These are phyloP conservation scores for Calvadosia cruxmelitensis DNA, from an alignment of 30 jellyfish, hydroid and myxozoan species.

Conservation along the genomic window DNA sequence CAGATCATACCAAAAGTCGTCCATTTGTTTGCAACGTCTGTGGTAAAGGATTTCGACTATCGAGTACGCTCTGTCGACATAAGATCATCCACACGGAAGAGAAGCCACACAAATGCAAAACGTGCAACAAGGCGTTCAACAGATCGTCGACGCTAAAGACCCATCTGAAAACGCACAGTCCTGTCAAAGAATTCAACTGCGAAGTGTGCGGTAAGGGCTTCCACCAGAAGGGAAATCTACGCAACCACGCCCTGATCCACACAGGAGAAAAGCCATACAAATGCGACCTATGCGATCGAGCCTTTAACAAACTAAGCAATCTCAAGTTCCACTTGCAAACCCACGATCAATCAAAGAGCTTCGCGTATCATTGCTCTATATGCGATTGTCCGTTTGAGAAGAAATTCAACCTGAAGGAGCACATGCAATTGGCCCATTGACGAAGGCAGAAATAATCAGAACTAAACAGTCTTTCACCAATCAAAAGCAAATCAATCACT, in stretches of 20 bases:
- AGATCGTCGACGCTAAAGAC: constrained; percentile 93
- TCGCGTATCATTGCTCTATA: background rate
- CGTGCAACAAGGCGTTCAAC: constrained; percentile 86
- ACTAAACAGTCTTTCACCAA: too few species aligned
- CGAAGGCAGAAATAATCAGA: too few species aligned
- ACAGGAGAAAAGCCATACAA: constrained; percentile 91
- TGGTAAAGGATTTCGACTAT: constrained; percentile 90
- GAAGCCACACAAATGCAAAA: constrained; percentile 86
- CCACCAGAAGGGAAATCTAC: constrained; percentile 93
- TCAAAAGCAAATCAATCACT: too few species aligned
- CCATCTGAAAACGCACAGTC: constrained; percentile 84
- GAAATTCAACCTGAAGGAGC: constrained; percentile 1
- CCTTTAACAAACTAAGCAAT: constrained; percentile 85
- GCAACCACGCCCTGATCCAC: constrained; percentile 87
- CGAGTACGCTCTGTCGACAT: constrained; percentile 95
- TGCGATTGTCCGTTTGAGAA: background rate
- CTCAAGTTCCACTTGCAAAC: constrained; percentile 87
- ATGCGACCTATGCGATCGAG: constrained; percentile 65
- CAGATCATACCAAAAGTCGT: constrained; percentile 61
- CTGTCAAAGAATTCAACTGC: constrained; percentile 74
- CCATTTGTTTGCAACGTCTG: constrained; percentile 89
- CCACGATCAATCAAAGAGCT: constrained; percentile 12
- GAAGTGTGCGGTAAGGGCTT: constrained; percentile 93
- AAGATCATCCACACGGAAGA: constrained; percentile 93
- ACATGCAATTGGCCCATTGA: background rate